phyloP scores from a whole-genome alignment of 2,797 vertebrate genomes.

The Intellagama lesueurii region DNA sequence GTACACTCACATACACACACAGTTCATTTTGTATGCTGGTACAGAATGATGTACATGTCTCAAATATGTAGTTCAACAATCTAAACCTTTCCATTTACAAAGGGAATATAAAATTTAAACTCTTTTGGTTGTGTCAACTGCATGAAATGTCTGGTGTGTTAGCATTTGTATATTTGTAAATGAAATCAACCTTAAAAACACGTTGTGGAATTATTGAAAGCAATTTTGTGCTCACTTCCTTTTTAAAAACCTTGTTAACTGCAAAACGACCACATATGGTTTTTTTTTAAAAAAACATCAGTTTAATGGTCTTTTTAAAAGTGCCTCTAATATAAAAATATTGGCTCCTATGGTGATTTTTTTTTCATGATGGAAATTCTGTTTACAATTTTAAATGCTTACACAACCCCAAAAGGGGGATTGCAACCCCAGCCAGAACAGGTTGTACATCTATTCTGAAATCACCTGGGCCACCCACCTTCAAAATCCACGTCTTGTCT shows the following conservation, averaged over 20 bases:
- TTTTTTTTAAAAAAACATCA: not conserved
- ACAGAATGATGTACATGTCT: no score
- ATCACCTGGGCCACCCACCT: not conserved
- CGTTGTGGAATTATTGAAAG: slow-evolving; percentile 1
- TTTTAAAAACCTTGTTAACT: slow-evolving; percentile 64
- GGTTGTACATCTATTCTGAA: not conserved
- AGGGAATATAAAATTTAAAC: slow-evolving; percentile 60
- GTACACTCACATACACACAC: not conserved
- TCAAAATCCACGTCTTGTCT: not conserved
- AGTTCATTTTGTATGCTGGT: no score
- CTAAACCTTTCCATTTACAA: slow-evolving; percentile 45
- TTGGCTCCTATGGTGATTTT: not conserved
- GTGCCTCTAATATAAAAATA: not conserved
- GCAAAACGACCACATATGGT: not conserved
- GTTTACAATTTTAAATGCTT: slow-evolving; percentile 9
- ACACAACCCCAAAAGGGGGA: not conserved
- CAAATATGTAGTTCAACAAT: no score
- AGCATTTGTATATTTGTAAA: slow-evolving; percentile 68
- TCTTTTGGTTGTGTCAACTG: slow-evolving; percentile 70
- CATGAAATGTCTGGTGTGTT: slow-evolving; percentile 64
- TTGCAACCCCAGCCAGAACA: not conserved
- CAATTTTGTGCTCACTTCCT: not conserved
- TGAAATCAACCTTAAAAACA: slow-evolving; percentile 74
- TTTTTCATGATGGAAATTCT: not conserved
- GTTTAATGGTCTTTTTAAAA: not conserved